These are phyloP conservation scores for Volucella bombylans DNA, from an alignment of 2,888 invertebrate species.

Conservation along the genomic window DNA sequence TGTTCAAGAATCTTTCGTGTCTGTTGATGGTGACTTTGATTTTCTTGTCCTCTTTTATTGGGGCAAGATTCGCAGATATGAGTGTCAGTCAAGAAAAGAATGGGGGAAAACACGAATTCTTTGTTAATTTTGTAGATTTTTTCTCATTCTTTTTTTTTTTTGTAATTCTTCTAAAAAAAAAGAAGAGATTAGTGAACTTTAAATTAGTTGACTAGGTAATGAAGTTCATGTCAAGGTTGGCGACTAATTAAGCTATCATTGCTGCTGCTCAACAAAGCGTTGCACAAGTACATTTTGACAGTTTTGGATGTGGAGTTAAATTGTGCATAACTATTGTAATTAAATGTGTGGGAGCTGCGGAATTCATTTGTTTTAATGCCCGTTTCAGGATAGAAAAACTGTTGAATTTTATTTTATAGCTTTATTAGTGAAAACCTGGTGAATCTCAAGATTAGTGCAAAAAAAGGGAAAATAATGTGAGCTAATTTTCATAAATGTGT, in stretches of 20 bases:
- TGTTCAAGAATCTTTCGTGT: constrained; percentile 9
- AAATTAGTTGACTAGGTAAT: no score
- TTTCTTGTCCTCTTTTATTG: constrained; percentile 31
- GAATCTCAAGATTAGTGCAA: not conserved
- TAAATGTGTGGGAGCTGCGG: constrained; percentile 35
- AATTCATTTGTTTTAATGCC: constrained; percentile 10
- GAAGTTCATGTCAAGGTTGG: constrained; percentile 6
- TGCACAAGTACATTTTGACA: constrained; percentile 27
- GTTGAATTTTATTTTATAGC: not conserved
- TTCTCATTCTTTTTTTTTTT: not conserved
- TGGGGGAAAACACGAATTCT: constrained; percentile 6
- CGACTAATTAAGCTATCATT: not conserved
- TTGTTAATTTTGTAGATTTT: constrained; percentile 15
- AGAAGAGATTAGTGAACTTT: no score
- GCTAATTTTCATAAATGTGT: not conserved
- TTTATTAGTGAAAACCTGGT: not conserved
- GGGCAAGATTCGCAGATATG: constrained; percentile 16
- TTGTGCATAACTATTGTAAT: constrained; percentile 28
- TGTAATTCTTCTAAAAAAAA: no score
- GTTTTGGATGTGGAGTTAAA: not conserved
- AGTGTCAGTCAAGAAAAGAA: no score
- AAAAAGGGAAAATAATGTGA: not conserved
- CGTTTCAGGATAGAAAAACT: not conserved
- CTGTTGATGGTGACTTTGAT: constrained; percentile 10
- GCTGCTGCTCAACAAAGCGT: constrained; percentile 14